A percentile compares a stretch with the other conserved stretches of the same genome.
phyloP scores from a whole-genome alignment of 2,797 vertebrate genomes.

The Gadopsis bispinosus region DNA sequence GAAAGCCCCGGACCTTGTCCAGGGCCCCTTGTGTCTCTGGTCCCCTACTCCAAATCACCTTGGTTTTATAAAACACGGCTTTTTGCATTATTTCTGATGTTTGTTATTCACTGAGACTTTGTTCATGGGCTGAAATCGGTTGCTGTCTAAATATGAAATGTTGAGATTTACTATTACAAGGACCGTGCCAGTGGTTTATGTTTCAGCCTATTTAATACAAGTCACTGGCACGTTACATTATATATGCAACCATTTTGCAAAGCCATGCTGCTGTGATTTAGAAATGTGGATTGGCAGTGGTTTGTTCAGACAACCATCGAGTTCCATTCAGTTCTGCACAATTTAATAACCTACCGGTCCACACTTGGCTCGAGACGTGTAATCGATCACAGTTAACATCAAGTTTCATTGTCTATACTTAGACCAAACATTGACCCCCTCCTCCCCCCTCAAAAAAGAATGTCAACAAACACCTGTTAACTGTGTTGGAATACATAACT shows the following conservation, averaged over 20 bases:
- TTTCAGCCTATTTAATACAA: not conserved
- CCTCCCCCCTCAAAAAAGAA: not conserved
- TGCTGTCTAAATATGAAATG: not conserved
- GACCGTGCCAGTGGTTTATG: not conserved
- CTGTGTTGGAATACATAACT: not conserved
- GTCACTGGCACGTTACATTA: not conserved
- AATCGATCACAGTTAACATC: not conserved
- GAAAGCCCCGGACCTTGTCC: not conserved
- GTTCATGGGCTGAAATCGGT: not conserved
- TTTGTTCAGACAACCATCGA: not conserved
- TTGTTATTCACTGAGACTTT: not conserved
- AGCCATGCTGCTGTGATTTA: not conserved
- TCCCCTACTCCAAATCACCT: no score
- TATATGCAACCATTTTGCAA: not conserved
- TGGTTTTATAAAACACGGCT: not conserved
- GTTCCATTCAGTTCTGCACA: not conserved
- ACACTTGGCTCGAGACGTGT: not conserved
- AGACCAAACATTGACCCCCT: not conserved
- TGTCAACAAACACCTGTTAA: constrained; percentile 5
- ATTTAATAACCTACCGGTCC: no score
- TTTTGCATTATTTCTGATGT: not conserved
- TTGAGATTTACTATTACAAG: not conserved
- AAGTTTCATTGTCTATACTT: not conserved
- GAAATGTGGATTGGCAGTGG: not conserved
- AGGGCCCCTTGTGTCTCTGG: not conserved